Percentiles rank a stretch among this genome's conserved stretches.
Evolutionary conservation across 2,888 invertebrate species (phyloP).

Genomic region (Polydrusus tereticollis): DNA sequence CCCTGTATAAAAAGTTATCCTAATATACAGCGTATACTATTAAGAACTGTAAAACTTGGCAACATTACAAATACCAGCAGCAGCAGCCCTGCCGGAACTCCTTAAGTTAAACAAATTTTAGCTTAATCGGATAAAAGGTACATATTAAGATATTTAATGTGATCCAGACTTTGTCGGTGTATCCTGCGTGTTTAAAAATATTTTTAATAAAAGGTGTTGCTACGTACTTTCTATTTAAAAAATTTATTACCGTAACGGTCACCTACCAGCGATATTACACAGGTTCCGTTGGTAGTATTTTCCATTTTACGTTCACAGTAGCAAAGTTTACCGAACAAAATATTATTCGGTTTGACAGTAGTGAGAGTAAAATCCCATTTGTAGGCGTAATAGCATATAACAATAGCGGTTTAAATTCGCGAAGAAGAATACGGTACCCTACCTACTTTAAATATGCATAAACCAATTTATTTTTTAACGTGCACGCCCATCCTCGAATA

Average conservation of each 20-base stretch:
- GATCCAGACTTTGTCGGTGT: no score
- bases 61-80: no score
- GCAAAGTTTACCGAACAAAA: no score
- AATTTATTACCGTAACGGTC: neutral
- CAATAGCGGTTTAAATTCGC: slow-evolving; percentile 4
- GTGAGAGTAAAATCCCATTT: neutral
- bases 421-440: neutral
- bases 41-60: no score
- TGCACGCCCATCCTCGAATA: slow-evolving; percentile 5
- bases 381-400: neutral
- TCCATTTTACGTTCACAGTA: neutral
- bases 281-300: neutral
- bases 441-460: neutral
- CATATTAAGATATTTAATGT: no score
- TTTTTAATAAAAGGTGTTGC: neutral
- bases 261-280: neutral
- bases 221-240: neutral
- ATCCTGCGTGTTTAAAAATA: no score
- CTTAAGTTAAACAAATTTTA: no score
- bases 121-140: no score
- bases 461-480: neutral
- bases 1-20: no score
- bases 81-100: no score
- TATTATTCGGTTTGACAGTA: no score
- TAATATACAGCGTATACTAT: no score